Percentiles rank a stretch among this genome's conserved stretches.
Conservation (phyloP, 2,113 vertebrate species). For the Carettochelys insculpta region DNA sequence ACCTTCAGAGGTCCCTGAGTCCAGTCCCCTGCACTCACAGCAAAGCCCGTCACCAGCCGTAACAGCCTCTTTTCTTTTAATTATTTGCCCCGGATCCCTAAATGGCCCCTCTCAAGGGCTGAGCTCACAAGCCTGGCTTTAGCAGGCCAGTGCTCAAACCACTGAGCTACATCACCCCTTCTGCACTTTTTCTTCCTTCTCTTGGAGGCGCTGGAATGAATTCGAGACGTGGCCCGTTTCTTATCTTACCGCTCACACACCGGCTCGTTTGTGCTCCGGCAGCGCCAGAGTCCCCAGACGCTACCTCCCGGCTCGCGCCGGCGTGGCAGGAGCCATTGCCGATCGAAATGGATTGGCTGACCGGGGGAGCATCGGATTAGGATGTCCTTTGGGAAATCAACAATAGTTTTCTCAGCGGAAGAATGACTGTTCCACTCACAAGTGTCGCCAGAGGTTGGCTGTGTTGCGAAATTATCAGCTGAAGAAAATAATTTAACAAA, state of each 20-base stretch:
- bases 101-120: too few species aligned
- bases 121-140: too few species aligned
- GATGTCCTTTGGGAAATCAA: not conserved
- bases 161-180: too few species aligned
- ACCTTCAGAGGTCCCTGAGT: too few species aligned
- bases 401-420: rapidly evolving
- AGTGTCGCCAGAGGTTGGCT: not conserved
- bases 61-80: too few species aligned
- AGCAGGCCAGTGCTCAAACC: too few species aligned
- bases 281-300: rapidly evolving
- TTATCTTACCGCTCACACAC: not conserved
- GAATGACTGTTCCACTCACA: rapidly evolving
- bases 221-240: slow-evolving; percentile 22
- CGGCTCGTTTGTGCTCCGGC: rapidly evolving
- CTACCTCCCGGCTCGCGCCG: not conserved
- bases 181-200: not conserved
- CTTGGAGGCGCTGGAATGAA: not conserved
- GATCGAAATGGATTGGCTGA: not conserved
- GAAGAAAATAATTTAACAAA: slow-evolving; percentile 46
- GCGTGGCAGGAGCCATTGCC: not conserved
- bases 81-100: too few species aligned
- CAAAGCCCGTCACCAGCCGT: too few species aligned
- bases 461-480: slow-evolving; percentile 9
- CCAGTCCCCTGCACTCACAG: too few species aligned
- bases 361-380: not conserved